Percentiles rank a stretch among this genome's conserved stretches.
These are phyloP conservation scores for Megalops atlanticus DNA, from an alignment of 2,113 vertebrate genomes.

Conservation along the genomic window DNA sequence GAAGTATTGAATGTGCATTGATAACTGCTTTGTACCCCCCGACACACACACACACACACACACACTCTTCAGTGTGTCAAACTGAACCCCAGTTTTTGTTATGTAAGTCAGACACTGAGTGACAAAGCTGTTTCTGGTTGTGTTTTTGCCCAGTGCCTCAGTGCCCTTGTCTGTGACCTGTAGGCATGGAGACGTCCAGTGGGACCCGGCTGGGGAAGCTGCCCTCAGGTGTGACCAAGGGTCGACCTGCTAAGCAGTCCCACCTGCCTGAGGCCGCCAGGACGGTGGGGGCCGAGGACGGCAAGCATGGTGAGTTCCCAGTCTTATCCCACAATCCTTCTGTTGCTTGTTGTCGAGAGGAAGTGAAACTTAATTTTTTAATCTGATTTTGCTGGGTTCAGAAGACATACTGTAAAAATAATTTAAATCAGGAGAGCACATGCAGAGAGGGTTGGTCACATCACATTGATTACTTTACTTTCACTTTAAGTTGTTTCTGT, in stretches of 20 bases:
- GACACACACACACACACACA: slow-evolving; percentile 5
- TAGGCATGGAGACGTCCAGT: slow-evolving; percentile 88
- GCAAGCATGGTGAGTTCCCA: slow-evolving; percentile 78
- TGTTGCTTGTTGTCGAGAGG: neutral
- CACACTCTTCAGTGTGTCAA: neutral
- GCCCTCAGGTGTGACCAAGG: slow-evolving; percentile 74
- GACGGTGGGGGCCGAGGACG: slow-evolving; percentile 66
- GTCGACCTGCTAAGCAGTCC: slow-evolving; percentile 74
- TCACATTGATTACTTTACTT: neutral
- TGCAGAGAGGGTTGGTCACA: neutral
- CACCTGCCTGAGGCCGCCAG: slow-evolving; percentile 71
- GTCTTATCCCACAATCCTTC: slow-evolving; percentile 8
- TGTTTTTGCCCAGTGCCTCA: neutral
- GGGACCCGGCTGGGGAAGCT: slow-evolving; percentile 81
- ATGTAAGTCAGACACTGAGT: no score
- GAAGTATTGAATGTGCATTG: no score
- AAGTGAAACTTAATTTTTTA: neutral
- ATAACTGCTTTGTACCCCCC: no score
- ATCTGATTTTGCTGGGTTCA: slow-evolving; percentile 24
- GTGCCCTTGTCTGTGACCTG: slow-evolving; percentile 15
- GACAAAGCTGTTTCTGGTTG: neutral
- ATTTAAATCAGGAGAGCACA: neutral
- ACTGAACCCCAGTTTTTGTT: no score
- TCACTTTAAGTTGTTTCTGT: neutral
- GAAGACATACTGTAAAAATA: neutral